phyloP scores from a whole-genome alignment of 2,888 invertebrate genomes.

The Dione vanillae region DNA sequence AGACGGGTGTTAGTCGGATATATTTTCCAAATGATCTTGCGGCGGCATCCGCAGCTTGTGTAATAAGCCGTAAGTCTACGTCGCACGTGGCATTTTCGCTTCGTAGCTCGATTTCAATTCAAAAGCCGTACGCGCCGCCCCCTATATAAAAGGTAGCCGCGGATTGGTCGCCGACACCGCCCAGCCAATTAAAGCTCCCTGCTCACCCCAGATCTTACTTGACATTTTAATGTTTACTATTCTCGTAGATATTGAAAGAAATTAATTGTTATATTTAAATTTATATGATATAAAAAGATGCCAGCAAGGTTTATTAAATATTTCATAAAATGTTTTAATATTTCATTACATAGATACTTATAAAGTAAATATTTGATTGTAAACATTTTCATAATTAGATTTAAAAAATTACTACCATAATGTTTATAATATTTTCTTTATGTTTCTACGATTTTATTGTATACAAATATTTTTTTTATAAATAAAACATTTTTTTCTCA shows the following conservation, averaged over 20 bases:
- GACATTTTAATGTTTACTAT: conserved; percentile 80
- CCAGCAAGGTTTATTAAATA: no score
- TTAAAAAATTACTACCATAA: no score
- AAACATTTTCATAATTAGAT: no score
- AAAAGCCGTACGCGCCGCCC: conserved; percentile 73
- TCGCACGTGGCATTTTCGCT: conserved; percentile 73
- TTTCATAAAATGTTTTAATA: no score
- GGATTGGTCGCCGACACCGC: conserved; percentile 74
- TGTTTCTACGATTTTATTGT: background rate
- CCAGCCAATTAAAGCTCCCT: conserved; percentile 77
- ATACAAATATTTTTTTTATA: background rate
- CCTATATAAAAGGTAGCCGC: conserved; percentile 54
- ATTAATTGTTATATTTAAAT: conserved; percentile 18
- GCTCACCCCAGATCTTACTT: conserved; percentile 69
- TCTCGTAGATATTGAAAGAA: conserved; percentile 51
- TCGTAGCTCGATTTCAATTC: conserved; percentile 72
- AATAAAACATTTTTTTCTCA: conserved; percentile 32
- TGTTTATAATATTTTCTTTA: background rate
- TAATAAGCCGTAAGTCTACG: conserved; percentile 54
- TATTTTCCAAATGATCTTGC: conserved; percentile 49
- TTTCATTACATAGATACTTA: no score
- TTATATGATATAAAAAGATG: background rate
- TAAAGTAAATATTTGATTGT: no score
- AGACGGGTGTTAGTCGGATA: conserved; percentile 45
- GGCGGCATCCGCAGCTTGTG: conserved; percentile 49